Conservation (phyloP, 2,113 vertebrate species). For the Hypomesus transpacificus region DNA sequence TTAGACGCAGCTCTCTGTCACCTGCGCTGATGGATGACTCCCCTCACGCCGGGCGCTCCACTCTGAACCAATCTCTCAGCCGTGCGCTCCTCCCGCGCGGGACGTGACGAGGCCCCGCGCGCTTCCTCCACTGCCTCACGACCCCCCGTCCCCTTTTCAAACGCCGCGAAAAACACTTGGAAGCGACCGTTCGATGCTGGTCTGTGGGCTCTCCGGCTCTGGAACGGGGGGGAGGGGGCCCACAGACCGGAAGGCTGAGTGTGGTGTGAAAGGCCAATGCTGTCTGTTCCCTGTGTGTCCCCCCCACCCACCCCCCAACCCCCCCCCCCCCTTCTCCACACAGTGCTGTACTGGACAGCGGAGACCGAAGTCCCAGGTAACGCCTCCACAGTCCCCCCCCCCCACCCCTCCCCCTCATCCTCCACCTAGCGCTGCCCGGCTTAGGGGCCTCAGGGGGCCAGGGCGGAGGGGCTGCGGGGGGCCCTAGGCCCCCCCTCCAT, state of each 20-base stretch:
- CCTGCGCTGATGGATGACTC: constrained; percentile 64
- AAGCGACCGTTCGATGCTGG: constrained; percentile 22
- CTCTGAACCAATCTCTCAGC: constrained; percentile 55
- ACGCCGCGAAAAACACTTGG: background rate
- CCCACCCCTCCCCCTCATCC: constrained; percentile 8
- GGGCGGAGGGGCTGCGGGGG: too few relatives aligned
- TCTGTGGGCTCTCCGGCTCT: constrained; percentile 49
- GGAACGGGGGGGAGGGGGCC: constrained; percentile 46
- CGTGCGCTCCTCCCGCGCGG: background rate
- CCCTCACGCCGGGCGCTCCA: constrained; percentile 63
- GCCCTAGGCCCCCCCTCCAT: constrained; percentile 15
- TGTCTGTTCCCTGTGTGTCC: constrained; percentile 59
- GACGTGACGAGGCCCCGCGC: constrained; percentile 57
- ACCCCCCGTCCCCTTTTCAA: constrained; percentile 55
- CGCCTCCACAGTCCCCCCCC: constrained; percentile 36
- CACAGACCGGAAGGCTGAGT: constrained; percentile 53
- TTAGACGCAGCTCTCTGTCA: constrained; percentile 70
- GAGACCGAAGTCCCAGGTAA: constrained; percentile 79
- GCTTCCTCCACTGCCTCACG: constrained; percentile 7
- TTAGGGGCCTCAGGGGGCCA: background rate
- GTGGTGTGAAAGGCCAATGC: constrained; percentile 63
- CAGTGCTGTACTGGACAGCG: constrained; percentile 81
- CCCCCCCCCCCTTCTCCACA: constrained; percentile 58
- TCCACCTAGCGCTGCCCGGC: background rate
- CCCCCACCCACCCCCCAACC: constrained; percentile 1